Percentiles rank a stretch among this genome's conserved stretches.
Conservation (phyloP, 2,888 invertebrate genomes). For the Torymus auratus region DNA sequence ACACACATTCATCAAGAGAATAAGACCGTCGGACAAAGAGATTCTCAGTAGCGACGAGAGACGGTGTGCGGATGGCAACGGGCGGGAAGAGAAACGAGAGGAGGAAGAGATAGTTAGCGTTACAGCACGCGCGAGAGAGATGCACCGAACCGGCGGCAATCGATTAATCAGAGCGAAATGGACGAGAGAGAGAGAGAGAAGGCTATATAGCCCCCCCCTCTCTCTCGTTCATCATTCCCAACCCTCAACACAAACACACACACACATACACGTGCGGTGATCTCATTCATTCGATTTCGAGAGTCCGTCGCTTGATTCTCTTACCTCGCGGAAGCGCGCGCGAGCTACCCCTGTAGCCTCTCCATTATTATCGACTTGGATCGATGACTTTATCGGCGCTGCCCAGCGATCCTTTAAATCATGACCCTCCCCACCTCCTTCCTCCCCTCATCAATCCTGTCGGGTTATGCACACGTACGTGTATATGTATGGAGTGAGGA, state of each 20-base stretch:
- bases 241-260: neutral
- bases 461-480: neutral
- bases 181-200: constrained; percentile 36
- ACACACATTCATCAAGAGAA: no score
- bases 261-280: neutral
- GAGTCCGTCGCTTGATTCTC: constrained; percentile 37
- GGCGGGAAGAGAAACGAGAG: no score
- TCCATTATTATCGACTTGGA: constrained; percentile 47
- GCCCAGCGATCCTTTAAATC: constrained; percentile 46
- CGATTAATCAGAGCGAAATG: constrained; percentile 61
- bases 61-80: no score
- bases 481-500: neutral
- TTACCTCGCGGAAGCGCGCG: constrained; percentile 13
- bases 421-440: neutral
- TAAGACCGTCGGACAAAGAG: no score
- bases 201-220: neutral
- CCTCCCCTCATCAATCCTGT: neutral
- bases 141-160: constrained; percentile 35
- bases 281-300: constrained; percentile 35
- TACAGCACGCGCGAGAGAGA: constrained; percentile 4
- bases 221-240: constrained; percentile 27
- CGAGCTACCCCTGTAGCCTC: neutral
- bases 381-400: constrained; percentile 49
- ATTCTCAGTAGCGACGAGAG: no score
- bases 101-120: constrained; percentile 16